Base-by-base conservation (phyloP, 35 echinoderm and acorn worm species). In the Chiridota heheva region DNA sequence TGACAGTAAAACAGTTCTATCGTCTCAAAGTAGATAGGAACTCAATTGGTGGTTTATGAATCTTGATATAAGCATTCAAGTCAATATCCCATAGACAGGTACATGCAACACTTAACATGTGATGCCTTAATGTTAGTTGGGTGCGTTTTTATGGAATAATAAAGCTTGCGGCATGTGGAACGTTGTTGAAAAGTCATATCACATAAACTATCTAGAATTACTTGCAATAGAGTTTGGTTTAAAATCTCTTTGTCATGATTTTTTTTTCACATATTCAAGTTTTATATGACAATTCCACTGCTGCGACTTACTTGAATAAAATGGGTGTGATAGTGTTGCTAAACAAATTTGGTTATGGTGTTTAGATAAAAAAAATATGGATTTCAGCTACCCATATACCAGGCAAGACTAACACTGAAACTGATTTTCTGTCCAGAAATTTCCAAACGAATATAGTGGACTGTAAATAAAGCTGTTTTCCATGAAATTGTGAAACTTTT, bases 211-310 rank as follows among this genome's bases (percentile, higher is more conserved):
- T 15, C 56, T 78, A 4, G 74, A 78, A 61, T 5, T 78, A 31
- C 45, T 78, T 20, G 74, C 74, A 4, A 49, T 47, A 5, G 29
- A 73, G 10, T 73, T 47, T 73, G 17, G 6, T 4, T 44, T 49
- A 10, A 73, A 73, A 73, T 7, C 70, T 6, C 31, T 73, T 18
- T 12, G 29, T 45, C 1, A 39, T 30, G 29, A 73, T 44, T 73
- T 12, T 26, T 44, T 10, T n/a, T 73, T 31, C 43, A 49, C 38
- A 72, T 49, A 17, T 73, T 44, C 43, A 44, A 33, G 48, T 73
- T 48, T 35, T 78, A 17, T 59, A 10, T 73, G 70, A 73, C 2
- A 73, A 47, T 73, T 47, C 70, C 20, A 73, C 70, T 45, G 70
- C 42, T 24, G 70, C 36, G 17, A 24, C 70, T 45, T 73, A 78